phyloP scores from a whole-genome alignment of 2,888 invertebrate genomes.

The Malachius bipustulatus region DNA sequence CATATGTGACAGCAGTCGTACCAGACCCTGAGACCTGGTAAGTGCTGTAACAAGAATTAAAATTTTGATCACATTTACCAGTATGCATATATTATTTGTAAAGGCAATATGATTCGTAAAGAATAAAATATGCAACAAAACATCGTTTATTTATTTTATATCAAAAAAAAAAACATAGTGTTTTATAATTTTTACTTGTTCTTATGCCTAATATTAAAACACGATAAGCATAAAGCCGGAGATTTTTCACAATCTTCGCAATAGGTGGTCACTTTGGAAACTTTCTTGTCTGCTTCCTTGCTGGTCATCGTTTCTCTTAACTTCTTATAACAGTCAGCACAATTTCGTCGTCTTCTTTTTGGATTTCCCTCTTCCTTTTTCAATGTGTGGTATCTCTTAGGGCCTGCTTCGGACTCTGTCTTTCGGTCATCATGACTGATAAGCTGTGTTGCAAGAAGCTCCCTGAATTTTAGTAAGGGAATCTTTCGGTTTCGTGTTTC shows the following conservation, averaged over 20 bases:
- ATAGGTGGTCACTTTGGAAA: not conserved
- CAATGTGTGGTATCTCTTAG: not conserved
- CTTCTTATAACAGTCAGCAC: not conserved
- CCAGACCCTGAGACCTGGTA: too few species aligned
- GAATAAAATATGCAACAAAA: too few species aligned
- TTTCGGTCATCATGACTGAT: too few species aligned
- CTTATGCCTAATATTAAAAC: not conserved
- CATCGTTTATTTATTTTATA: too few species aligned
- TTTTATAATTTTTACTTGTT: not conserved
- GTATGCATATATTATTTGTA: too few species aligned
- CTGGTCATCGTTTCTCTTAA: conserved; percentile 1
- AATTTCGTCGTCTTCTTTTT: not conserved
- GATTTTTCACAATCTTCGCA: not conserved
- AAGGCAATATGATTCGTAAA: too few species aligned
- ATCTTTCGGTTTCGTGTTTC: not conserved
- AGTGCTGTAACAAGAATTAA: too few species aligned
- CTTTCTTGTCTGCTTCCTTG: conserved; percentile 3
- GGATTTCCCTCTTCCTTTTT: not conserved
- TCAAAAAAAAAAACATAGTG: too few species aligned
- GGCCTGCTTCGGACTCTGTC: too few species aligned
- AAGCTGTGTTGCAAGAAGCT: too few species aligned
- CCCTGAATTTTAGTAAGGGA: not conserved
- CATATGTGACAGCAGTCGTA: too few species aligned
- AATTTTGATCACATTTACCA: too few species aligned
- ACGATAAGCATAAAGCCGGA: not conserved